Conservation (phyloP, 2,113 vertebrate genomes). For the Caretta caretta region DNA sequence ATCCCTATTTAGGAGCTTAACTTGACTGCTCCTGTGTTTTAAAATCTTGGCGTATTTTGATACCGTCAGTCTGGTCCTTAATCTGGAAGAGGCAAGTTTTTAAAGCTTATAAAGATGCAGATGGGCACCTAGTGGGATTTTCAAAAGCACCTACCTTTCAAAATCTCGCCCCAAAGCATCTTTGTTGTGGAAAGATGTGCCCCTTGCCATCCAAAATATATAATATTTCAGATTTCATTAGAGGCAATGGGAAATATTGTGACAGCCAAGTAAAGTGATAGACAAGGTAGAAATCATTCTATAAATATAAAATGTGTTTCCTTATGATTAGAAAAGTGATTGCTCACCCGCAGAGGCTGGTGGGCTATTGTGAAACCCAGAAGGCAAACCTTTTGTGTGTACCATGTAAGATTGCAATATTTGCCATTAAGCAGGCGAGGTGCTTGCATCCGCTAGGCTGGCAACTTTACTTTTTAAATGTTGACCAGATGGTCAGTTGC, state of each 20-base stretch:
- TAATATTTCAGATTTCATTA: not conserved
- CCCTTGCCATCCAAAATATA: not conserved
- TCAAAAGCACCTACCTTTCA: not conserved
- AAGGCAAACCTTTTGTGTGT: slow-evolving; percentile 6
- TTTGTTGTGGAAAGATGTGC: not conserved
- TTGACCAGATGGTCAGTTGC: slow-evolving; percentile 17
- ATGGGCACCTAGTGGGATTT: not conserved
- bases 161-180: not conserved
- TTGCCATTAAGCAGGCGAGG: not conserved
- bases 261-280: not conserved
- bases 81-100: not conserved
- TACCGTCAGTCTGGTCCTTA: not conserved
- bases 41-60: not conserved
- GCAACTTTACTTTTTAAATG: not conserved
- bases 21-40: not conserved
- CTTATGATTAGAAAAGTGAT: slow-evolving; percentile 22
- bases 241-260: not conserved
- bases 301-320: slow-evolving; percentile 39
- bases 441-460: not conserved
- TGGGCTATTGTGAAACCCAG: not conserved
- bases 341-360: slow-evolving; percentile 35
- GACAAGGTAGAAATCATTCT: slow-evolving; percentile 33
- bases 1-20: not conserved
- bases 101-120: not conserved
- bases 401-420: not conserved